Evolutionary conservation across 2,797 vertebrate species (phyloP).

Genomic region (Todus mexicanus): DNA sequence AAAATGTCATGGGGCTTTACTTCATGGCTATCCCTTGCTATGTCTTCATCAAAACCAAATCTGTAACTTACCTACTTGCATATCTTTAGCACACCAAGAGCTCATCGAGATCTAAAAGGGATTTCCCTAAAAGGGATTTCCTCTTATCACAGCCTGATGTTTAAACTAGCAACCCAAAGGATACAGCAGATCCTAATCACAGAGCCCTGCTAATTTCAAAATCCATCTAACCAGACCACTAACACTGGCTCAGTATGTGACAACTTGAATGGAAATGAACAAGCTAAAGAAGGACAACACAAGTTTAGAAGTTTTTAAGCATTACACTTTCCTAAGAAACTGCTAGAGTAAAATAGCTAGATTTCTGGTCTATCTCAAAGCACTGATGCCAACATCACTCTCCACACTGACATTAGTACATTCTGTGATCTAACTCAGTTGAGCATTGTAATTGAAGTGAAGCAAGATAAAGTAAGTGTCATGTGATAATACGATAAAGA

Average conservation of each 20-base stretch:
- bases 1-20: background rate
- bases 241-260: background rate
- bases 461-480: background rate
- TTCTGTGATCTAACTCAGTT: background rate
- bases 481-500: background rate
- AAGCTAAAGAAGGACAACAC: background rate
- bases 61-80: fast-evolving
- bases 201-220: background rate
- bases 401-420: background rate
- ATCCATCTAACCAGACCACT: background rate
- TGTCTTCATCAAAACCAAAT: background rate
- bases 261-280: background rate
- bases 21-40: background rate
- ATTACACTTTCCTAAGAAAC: background rate
- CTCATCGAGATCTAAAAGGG: background rate
- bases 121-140: background rate
- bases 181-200: background rate
- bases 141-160: background rate
- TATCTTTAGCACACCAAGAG: background rate
- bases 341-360: background rate
- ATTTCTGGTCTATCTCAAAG: background rate
- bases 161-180: background rate
- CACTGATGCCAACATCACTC: background rate
- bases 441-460: background rate
- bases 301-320: background rate